Evolutionary conservation across 2,888 invertebrate genomes (phyloP).

Genomic region (Gandaritis pyraliata): DNA sequence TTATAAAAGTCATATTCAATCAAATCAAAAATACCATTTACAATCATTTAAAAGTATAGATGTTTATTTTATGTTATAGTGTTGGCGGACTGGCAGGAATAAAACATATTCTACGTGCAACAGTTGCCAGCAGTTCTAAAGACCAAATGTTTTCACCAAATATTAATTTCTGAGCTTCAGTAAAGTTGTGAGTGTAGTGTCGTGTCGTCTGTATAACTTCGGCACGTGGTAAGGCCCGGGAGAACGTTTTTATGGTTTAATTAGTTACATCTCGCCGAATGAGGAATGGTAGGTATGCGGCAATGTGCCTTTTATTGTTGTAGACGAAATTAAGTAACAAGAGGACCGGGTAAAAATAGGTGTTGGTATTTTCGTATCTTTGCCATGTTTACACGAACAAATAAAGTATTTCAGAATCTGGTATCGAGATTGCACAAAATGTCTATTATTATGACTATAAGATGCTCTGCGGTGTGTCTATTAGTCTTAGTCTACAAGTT

Average conservation of each 20-base stretch:
- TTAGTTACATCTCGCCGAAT: conserved; percentile 69
- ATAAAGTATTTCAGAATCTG: too few relatives aligned
- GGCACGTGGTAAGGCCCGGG: conserved; percentile 36
- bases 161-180: conserved; percentile 9
- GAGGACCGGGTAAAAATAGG: conserved; percentile 18
- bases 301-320: conserved; percentile 56
- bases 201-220: conserved; percentile 22
- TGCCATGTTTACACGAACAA: too few relatives aligned
- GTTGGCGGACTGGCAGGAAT: too few relatives aligned
- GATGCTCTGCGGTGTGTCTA: too few relatives aligned
- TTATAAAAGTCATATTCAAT: too few relatives aligned
- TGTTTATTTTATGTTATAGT: too few relatives aligned
- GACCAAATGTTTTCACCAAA: conserved; percentile 10
- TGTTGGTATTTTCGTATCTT: too few relatives aligned
- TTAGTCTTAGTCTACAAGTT: too few relatives aligned
- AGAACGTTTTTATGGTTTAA: conserved; percentile 76
- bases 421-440: too few relatives aligned
- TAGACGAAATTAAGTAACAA: conserved; percentile 61
- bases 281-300: conserved; percentile 52
- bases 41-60: too few relatives aligned
- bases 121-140: conserved; percentile 9
- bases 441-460: too few relatives aligned
- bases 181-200: conserved; percentile 25
- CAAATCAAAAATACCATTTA: too few relatives aligned
- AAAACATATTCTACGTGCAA: not conserved